A percentile compares a stretch with the other conserved stretches of the same genome.
Evolutionary conservation across 2,888 invertebrate genomes (phyloP).

Genomic region (Lasioglossum figueresi): DNA sequence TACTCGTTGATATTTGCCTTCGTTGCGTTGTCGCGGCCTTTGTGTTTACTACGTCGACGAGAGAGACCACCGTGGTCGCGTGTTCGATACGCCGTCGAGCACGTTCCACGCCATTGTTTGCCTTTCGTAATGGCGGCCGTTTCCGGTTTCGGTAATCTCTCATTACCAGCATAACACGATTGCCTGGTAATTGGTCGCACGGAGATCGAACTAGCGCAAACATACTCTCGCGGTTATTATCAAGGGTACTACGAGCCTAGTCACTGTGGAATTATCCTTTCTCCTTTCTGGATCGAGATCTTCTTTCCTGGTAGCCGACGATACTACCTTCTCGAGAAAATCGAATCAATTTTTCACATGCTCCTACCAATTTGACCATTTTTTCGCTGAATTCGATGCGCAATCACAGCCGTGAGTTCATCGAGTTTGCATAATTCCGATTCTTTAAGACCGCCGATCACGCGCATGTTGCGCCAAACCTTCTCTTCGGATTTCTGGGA

Average conservation of each 20-base stretch:
- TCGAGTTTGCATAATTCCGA: not conserved
- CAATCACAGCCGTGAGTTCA: not conserved
- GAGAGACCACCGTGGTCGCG: slow-evolving; percentile 47
- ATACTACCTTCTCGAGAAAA: not conserved
- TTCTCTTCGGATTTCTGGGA: not conserved
- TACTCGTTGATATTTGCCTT: slow-evolving; percentile 38
- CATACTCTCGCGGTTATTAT: slow-evolving; percentile 23
- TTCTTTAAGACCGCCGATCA: not conserved
- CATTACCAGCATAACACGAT: slow-evolving; percentile 59
- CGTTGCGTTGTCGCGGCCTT: slow-evolving; percentile 30
- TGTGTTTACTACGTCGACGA: slow-evolving; percentile 21
- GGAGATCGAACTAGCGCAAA: slow-evolving; percentile 20
- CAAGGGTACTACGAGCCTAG: slow-evolving; percentile 10
- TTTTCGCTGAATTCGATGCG: not conserved
- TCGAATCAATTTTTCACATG: not conserved
- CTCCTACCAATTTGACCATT: not conserved
- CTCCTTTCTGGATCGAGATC: not conserved
- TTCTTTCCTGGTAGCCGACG: not conserved
- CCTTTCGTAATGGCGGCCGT: slow-evolving; percentile 58
- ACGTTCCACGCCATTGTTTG: slow-evolving; percentile 68
- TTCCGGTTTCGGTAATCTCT: slow-evolving; percentile 68
- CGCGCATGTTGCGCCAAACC: not conserved
- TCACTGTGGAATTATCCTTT: slow-evolving; percentile 18
- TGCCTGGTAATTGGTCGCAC: slow-evolving; percentile 51
- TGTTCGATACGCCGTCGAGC: slow-evolving; percentile 61